Base-by-base conservation (phyloP, 1,140 invertebrate genomes). In the Aphidius ervi region DNA sequence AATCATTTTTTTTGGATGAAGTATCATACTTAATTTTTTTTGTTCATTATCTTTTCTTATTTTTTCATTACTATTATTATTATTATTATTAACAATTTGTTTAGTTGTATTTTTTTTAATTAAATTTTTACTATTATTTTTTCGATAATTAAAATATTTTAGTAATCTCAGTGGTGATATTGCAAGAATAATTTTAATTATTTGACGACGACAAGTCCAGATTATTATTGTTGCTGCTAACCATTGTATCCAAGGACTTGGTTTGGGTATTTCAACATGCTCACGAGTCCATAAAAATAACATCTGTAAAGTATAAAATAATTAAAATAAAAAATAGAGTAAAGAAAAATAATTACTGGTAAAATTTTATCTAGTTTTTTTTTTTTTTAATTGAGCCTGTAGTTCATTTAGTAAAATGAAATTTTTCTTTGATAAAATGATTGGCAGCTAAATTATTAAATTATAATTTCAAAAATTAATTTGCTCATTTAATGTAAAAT, bases 191-290 rank as follows among this genome's bases (percentile, higher is more conserved):
- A 69, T 56, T 40, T 59, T 68, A 10, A 67, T 54, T 8, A 79
- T 71, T 10, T 63, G 70, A 9, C 69, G 63, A 40, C 77, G 63
- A 4, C 69, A 76, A 9, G 69, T 62, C 76, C 75, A 78, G 10
- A 79, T 59, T 4, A 79, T 7, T 1, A 71, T 47, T 0, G 70
- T 69, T 0, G 76, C 76, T 5, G 72, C 69, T 20, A 78, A 64
- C 76, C 77, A 79, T 1, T 75, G 74, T 23, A 79, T 70, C 76
- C 75, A 79, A 0, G 70, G 74, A 65, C 65, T 68, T 1, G 69
- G 2, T 63, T 52, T 65, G 5, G 70, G 68, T 54, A 65, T 39
- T 31, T 69, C 59, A 0, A 54, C 52, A 48, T 71, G 63, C 7
- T 74, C 70, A 39, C 65, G 66, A 46, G 71, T 67, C 74, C 76